Base-by-base conservation (phyloP, 2,113 vertebrate species). In the Salvelinus fontinalis region DNA sequence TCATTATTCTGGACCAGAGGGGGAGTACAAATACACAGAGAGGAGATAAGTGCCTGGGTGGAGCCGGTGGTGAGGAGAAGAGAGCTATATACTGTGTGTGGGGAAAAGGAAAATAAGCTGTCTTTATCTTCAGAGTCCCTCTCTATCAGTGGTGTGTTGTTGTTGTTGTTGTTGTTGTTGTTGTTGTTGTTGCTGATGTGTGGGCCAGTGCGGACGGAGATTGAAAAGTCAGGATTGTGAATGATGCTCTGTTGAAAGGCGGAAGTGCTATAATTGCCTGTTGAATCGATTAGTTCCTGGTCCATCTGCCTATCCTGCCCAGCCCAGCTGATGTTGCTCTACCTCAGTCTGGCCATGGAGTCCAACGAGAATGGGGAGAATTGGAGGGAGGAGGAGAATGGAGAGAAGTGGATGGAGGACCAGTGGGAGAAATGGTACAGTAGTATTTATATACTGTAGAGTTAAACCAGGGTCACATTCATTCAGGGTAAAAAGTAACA, bases 371-470 rank as follows among this genome's bases (percentile, higher is more conserved):
- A 87, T 79, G 85, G 94, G 88, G 94, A 95, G 81, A 94, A 91
- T 93, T 96, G 95, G 95, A 88, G 96, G 93, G 96, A 97, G 86
- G 95, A 44, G 39, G 51, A 54, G 51, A 54, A 87, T 80, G 85
- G 94, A 88, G 94, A 95, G 81, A 94, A 91, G 93, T 96, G 95
- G 95, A 88, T 97, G 93, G 96, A 97, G 86, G 95, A 97, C 75
- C 96, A 94, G 89, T 96, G 96, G 96, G 96, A 97, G 90, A 95
- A 91, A 95, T 97, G 96, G 96, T 97, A 95, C 89, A 94, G 70
- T 69, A 68, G 20, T 39, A 26, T 44, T 44, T 44, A 44, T 44
- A 44, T 44, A 44, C 39, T 44, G 9, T 44, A 44, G 39, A 44
- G 39, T 44, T 44, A 44, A 44, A 44, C 39, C 9, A 22, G 59